Percentiles rank a stretch among this genome's conserved stretches.
Conservation (phyloP, 2,888 invertebrate genomes). For the Scaptomyza reducta region DNA sequence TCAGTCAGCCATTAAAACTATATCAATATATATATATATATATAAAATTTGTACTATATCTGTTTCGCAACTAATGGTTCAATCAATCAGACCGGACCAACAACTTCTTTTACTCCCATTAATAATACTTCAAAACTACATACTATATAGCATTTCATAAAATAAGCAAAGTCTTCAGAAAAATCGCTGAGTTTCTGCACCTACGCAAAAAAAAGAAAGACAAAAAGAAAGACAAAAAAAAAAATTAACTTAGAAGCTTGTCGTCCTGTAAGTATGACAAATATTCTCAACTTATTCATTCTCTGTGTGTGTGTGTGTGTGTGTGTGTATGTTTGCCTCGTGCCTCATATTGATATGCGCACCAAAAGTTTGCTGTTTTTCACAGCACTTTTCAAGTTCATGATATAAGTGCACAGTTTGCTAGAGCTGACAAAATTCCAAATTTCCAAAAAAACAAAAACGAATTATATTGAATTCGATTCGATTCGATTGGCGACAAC, state of each 20-base stretch:
- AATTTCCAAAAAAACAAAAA: neutral
- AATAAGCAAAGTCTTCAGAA: too few relatives aligned
- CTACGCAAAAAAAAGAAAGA: neutral
- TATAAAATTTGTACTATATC: too few relatives aligned
- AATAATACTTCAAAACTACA: too few relatives aligned
- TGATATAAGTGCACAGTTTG: neutral
- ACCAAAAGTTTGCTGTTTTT: neutral
- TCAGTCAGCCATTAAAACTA: too few relatives aligned
- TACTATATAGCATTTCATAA: neutral
- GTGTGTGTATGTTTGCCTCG: neutral
- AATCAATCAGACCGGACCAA: too few relatives aligned
- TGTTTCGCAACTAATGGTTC: too few relatives aligned
- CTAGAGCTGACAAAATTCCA: neutral
- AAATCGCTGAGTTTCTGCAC: neutral
- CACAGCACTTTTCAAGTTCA: too few relatives aligned
- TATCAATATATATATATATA: neutral
- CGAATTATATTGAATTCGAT: constrained; percentile 4
- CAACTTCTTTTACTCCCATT: too few relatives aligned
- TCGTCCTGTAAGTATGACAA: constrained; percentile 6
- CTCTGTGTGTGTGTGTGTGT: too few relatives aligned
- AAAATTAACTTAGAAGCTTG: neutral
- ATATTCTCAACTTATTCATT: neutral
- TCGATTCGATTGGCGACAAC: neutral
- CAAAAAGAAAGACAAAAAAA: neutral
- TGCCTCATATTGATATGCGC: too few relatives aligned